phyloP scores from a whole-genome alignment of 2,888 invertebrate genomes.

The Pogonocherus hispidulus region DNA sequence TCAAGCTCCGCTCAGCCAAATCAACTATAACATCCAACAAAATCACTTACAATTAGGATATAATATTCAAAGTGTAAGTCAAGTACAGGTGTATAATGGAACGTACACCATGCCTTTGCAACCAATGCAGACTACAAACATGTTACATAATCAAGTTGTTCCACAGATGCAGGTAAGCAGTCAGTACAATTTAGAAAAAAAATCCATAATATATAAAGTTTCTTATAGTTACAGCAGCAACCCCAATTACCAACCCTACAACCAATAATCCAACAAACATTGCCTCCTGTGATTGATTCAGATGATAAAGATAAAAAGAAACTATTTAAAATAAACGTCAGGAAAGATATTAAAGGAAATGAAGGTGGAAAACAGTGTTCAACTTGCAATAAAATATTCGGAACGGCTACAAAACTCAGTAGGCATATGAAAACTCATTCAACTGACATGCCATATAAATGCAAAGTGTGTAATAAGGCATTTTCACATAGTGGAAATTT shows the following conservation, averaged over 20 bases:
- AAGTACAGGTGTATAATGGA: conserved; percentile 63
- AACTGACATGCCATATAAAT: conserved; percentile 67
- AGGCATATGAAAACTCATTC: conserved; percentile 68
- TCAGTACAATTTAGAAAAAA: background rate
- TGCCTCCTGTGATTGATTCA: conserved; percentile 17
- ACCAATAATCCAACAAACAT: conserved; percentile 38
- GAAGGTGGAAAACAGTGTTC: conserved; percentile 62
- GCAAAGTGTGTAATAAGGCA: conserved; percentile 67
- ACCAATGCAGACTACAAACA: conserved; percentile 41
- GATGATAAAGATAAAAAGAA: conserved; percentile 28
- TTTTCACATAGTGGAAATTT: conserved; percentile 69
- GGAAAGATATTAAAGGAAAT: conserved; percentile 42
- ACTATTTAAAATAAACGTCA: conserved; percentile 43
- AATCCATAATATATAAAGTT: background rate
- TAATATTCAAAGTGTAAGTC: conserved; percentile 60
- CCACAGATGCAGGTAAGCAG: conserved; percentile 37
- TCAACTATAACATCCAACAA: conserved; percentile 62
- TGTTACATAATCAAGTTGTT: conserved; percentile 41
- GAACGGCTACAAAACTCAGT: conserved; percentile 64
- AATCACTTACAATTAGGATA: conserved; percentile 60
- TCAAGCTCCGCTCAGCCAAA: conserved; percentile 58
- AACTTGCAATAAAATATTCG: conserved; percentile 65
- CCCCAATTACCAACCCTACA: conserved; percentile 36
- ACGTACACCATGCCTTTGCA: conserved; percentile 63
- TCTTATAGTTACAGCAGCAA: conserved; percentile 37